phyloP scores from a whole-genome alignment of 1,140 invertebrate species.

The Polyergus mexicanus region DNA sequence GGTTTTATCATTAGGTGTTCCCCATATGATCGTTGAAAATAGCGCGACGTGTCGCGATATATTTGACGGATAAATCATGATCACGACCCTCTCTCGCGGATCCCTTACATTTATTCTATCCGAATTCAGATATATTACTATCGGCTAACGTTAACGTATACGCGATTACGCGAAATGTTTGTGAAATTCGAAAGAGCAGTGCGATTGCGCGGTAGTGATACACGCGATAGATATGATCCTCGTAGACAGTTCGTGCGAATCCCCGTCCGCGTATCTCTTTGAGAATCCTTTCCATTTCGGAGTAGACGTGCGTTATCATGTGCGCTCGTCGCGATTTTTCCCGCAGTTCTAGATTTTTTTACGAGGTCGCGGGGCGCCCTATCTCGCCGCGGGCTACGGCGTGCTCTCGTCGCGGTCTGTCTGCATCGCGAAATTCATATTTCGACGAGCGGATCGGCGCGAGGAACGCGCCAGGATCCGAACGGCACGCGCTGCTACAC shows the following conservation, averaged over 20 bases:
- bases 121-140: neutral
- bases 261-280: neutral
- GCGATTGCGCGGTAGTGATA: neutral
- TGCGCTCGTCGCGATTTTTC: constrained; percentile 62
- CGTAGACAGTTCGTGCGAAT: neutral
- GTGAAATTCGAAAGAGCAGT: neutral
- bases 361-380: constrained; percentile 69
- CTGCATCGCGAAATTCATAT: neutral
- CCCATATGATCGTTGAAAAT: constrained; percentile 5
- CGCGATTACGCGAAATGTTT: neutral
- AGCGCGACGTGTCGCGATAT: neutral
- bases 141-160: neutral
- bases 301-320: constrained; percentile 44
- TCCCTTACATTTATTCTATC: neutral
- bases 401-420: too few species aligned
- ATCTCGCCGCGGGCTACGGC: constrained; percentile 2
- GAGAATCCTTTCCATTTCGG: neutral
- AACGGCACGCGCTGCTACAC: constrained; percentile 14
- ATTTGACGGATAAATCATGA: neutral
- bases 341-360: constrained; percentile 77
- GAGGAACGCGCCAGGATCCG: neutral
- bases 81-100: constrained; percentile 21
- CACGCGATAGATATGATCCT: neutral
- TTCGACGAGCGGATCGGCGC: neutral
- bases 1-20: constrained; percentile 36